A percentile compares a stretch with the other conserved stretches of the same genome.
phyloP scores from a whole-genome alignment of 2,113 vertebrate genomes.

The Halcyon malimbica region DNA sequence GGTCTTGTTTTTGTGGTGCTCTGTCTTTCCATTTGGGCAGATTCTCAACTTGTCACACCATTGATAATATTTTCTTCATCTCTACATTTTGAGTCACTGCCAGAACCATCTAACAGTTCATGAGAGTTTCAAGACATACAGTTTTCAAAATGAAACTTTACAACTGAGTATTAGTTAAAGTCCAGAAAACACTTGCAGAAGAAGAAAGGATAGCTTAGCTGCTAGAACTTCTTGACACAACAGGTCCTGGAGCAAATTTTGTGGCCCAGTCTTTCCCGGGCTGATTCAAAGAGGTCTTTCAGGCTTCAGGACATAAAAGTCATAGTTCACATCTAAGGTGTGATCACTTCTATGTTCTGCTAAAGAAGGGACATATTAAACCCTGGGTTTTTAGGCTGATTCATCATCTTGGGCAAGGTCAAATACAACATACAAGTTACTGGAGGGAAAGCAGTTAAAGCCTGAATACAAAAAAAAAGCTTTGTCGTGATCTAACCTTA shows the following conservation, averaged over 20 bases:
- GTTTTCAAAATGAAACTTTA: background rate
- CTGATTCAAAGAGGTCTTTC: background rate
- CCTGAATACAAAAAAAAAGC: background rate
- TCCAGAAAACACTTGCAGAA: background rate
- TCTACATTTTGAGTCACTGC: background rate
- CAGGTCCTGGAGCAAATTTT: background rate
- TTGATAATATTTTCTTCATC: background rate
- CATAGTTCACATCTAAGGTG: background rate
- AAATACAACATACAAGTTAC: background rate
- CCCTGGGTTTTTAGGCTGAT: background rate
- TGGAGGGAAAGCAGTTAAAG: background rate
- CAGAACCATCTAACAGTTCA: background rate
- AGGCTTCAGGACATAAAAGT: background rate
- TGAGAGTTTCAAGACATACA: background rate
- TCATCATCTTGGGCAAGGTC: background rate
- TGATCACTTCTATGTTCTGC: background rate
- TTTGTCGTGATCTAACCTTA: background rate
- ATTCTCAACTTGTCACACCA: background rate
- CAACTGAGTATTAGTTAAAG: background rate
- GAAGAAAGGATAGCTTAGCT: background rate
- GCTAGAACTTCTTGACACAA: background rate
- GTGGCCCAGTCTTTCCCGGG: background rate
- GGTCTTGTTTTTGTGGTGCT: background rate
- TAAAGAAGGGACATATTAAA: background rate
- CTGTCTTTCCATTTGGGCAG: background rate